phyloP scores from a whole-genome alignment of 2,113 vertebrate species.

The Cynocephalus volans region DNA sequence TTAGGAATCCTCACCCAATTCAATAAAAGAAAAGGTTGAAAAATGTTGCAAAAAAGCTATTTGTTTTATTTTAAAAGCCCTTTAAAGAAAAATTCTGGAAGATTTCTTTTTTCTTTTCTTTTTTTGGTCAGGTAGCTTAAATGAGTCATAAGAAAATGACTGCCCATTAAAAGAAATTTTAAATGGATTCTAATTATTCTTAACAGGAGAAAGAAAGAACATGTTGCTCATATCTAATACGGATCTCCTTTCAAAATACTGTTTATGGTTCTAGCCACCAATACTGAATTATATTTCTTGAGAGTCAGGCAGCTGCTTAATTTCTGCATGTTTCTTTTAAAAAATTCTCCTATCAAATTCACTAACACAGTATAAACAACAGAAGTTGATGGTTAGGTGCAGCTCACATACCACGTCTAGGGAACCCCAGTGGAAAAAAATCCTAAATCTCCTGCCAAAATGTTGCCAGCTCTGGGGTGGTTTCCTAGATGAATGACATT shows the following conservation, averaged over 20 bases:
- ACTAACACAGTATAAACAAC: constrained; percentile 42
- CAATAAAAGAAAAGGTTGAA: not conserved
- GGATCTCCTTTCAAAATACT: not conserved
- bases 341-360: constrained; percentile 40
- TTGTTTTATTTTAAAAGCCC: constrained; percentile 51
- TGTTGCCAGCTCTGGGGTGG: not conserved
- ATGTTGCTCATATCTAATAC: not conserved
- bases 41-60: constrained; percentile 33
- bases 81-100: constrained; percentile 7
- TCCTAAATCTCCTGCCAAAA: constrained; percentile 12
- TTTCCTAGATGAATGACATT: constrained; percentile 25
- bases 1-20: not conserved
- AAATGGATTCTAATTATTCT: constrained; percentile 42
- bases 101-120: not conserved
- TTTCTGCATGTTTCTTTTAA: constrained; percentile 1
- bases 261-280: not conserved
- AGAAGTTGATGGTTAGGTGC: constrained; percentile 20
- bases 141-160: constrained; percentile 12
- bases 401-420: constrained; percentile 42
- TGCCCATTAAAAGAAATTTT: constrained; percentile 20
- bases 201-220: not conserved
- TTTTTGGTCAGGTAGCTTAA: constrained; percentile 27
- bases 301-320: constrained; percentile 19
- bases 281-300: constrained; percentile 10
- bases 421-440: not conserved